These are phyloP conservation scores for Tolmerus cingulatus DNA, from an alignment of 2,888 invertebrate species.

Conservation along the genomic window DNA sequence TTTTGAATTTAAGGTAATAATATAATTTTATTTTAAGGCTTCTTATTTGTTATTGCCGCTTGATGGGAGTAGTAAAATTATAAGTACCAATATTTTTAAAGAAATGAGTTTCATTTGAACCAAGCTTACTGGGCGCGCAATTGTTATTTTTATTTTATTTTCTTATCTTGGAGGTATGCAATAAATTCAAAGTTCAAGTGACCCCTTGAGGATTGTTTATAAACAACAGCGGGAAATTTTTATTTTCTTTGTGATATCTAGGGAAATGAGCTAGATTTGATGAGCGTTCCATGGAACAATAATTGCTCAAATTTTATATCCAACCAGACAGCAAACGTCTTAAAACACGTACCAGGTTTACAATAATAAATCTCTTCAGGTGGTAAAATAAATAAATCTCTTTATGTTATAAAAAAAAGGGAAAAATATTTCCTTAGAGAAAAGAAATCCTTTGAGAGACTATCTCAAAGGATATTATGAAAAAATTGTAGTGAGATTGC, in stretches of 20 bases:
- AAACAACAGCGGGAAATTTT: neutral
- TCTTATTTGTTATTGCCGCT: too few relatives aligned
- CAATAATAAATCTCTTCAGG: neutral
- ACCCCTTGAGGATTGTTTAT: neutral
- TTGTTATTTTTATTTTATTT: neutral
- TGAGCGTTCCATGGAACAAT: neutral
- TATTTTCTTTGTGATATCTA: neutral
- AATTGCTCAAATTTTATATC: neutral
- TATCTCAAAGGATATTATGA: neutral
- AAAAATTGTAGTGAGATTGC: neutral
- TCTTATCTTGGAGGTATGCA: neutral
- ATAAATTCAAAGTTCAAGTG: neutral
- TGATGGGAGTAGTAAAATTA: too few relatives aligned
- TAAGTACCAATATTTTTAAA: too few relatives aligned
- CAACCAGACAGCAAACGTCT: neutral
- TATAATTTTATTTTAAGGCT: too few relatives aligned
- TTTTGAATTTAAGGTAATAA: too few relatives aligned
- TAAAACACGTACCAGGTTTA: neutral
- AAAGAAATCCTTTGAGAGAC: neutral
- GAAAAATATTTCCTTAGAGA: neutral
- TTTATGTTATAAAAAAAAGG: neutral
- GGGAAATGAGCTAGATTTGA: neutral
- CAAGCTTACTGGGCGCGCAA: neutral
- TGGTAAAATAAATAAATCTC: neutral
- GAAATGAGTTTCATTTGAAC: too few relatives aligned